phyloP scores from a whole-genome alignment of 2,888 invertebrate species.

The Graphium colonna region DNA sequence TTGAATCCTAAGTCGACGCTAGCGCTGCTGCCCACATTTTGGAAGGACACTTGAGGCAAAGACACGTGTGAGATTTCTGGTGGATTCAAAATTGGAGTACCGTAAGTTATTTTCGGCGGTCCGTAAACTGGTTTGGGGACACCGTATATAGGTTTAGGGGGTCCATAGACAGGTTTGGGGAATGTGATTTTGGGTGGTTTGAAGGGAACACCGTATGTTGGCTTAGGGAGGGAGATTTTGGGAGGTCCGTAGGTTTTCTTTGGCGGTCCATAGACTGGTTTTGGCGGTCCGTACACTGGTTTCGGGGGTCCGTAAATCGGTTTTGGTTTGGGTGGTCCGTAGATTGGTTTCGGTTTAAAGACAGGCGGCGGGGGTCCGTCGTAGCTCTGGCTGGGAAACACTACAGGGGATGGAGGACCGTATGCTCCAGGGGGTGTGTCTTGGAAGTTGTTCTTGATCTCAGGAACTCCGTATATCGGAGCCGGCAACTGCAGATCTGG shows the following conservation, averaged over 20 bases:
- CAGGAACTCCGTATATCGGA: conserved; percentile 81
- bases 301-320: conserved; percentile 64
- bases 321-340: conserved; percentile 65
- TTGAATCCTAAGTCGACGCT: conserved; percentile 52
- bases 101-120: conserved; percentile 50
- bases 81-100: conserved; percentile 42
- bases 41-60: conserved; percentile 31
- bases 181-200: conserved; percentile 50
- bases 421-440: conserved; percentile 64
- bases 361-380: conserved; percentile 77
- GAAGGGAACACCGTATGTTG: conserved; percentile 56
- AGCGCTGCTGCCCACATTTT: conserved; percentile 28
- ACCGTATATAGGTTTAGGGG: conserved; percentile 49
- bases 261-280: conserved; percentile 54
- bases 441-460: conserved; percentile 49
- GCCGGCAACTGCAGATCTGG: conserved; percentile 68
- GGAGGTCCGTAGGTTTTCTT: conserved; percentile 53
- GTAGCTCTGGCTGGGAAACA: conserved; percentile 59
- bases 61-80: conserved; percentile 36
- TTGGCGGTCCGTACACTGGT: conserved; percentile 64
- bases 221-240: conserved; percentile 51
- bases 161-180: conserved; percentile 49
- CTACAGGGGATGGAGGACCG: conserved; percentile 73
- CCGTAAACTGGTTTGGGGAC: conserved; percentile 60
- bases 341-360: conserved; percentile 47